Conservation (phyloP, 1,140 invertebrate genomes). For the Pseudachorutes palmiensis region DNA sequence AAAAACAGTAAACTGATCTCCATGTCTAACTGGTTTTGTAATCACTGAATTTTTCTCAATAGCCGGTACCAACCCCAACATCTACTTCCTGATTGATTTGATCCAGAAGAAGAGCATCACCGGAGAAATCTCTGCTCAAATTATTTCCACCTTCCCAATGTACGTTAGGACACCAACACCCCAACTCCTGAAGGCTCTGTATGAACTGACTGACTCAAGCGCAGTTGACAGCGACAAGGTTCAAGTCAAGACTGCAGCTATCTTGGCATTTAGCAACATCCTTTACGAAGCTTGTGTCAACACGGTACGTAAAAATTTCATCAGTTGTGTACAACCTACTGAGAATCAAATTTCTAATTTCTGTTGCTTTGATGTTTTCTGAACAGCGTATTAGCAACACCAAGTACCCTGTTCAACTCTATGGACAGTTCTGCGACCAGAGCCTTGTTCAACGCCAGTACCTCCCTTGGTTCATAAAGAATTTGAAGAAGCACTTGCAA, state of each 20-base stretch:
- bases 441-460: conserved; percentile 24
- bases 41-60: background rate
- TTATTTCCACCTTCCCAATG: conserved; percentile 30
- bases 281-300: conserved; percentile 38
- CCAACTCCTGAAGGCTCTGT: conserved; percentile 28
- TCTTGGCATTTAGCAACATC: conserved; percentile 32
- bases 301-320: no score
- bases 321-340: no score
- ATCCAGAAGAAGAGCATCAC: conserved; percentile 30
- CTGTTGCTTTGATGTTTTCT: no score
- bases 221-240: background rate
- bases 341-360: no score
- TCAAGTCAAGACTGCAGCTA: conserved; percentile 34
- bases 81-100: conserved; percentile 26
- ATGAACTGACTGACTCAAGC: conserved; percentile 11
- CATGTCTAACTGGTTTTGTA: conserved; percentile 1
- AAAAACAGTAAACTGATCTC: conserved; percentile 38
- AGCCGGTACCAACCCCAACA: conserved; percentile 4
- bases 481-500: conserved; percentile 18
- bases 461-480: conserved; percentile 31
- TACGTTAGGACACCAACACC: conserved; percentile 36
- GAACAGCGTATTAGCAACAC: conserved; percentile 26
- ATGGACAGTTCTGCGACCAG: conserved; percentile 37
- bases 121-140: conserved; percentile 33
- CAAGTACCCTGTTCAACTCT: conserved; percentile 36